Evolutionary conservation across 2,888 invertebrate genomes (phyloP).

Genomic region (Steromphala cineraria): DNA sequence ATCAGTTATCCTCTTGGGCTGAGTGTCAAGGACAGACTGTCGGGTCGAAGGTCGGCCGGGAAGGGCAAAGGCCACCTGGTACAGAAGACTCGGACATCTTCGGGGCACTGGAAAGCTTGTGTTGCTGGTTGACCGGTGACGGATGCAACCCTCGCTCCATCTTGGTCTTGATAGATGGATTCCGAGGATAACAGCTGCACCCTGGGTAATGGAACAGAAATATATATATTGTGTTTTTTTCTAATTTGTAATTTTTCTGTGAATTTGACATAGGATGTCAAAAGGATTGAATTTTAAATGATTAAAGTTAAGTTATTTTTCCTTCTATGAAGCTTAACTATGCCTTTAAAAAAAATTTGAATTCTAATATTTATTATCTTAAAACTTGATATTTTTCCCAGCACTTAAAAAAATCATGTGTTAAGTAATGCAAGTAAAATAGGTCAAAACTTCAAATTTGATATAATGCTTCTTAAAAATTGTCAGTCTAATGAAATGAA

Average conservation of each 20-base stretch:
- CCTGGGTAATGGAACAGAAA: neutral
- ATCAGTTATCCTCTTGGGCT: neutral
- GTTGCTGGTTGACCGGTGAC: neutral
- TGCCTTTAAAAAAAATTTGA: no score
- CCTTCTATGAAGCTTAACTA: no score
- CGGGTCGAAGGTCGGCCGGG: constrained; percentile 22
- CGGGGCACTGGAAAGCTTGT: constrained; percentile 19
- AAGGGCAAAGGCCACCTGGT: constrained; percentile 39
- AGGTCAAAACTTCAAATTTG: no score
- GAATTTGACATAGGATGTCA: no score
- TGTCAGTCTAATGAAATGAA: neutral
- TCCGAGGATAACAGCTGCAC: constrained; percentile 33
- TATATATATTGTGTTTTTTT: no score
- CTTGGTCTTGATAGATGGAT: constrained; percentile 38
- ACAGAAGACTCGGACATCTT: constrained; percentile 31
- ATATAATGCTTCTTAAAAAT: neutral
- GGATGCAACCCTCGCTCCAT: constrained; percentile 26
- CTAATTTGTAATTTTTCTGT: no score
- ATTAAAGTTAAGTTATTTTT: no score
- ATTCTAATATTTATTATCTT: no score
- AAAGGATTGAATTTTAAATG: no score
- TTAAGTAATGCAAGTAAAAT: no score
- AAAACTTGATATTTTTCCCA: no score
- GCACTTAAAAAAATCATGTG: no score
- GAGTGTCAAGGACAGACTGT: neutral